A percentile compares a stretch with the other conserved stretches of the same genome.
These are phyloP conservation scores for Mastomys natalensis DNA, from an alignment of 2,113 vertebrate species.

Conservation along the genomic window DNA sequence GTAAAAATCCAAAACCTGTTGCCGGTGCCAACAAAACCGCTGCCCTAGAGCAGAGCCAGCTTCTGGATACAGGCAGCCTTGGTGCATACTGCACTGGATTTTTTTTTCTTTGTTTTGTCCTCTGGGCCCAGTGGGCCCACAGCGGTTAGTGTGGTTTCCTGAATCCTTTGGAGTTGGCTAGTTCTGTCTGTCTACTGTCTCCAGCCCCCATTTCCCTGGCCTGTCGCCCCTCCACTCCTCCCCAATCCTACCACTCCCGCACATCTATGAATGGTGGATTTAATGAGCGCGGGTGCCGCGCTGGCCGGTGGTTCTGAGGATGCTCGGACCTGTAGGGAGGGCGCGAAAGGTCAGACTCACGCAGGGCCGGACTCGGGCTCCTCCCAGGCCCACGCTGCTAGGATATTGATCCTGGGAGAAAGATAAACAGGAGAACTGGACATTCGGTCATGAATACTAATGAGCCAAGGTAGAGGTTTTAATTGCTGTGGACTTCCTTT, in stretches of 20 bases:
- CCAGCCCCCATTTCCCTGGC: not conserved
- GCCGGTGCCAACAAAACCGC: not conserved
- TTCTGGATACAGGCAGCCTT: not conserved
- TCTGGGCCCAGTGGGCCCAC: constrained; percentile 26
- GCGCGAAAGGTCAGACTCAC: constrained; percentile 93
- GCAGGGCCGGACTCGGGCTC: constrained; percentile 90
- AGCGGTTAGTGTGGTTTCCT: constrained; percentile 57
- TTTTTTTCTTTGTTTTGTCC: not conserved
- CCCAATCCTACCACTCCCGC: not conserved
- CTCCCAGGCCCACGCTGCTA: constrained; percentile 91
- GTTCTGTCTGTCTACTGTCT: not conserved
- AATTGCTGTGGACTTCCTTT: constrained; percentile 84
- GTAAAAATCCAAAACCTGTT: not conserved
- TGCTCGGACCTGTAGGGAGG: constrained; percentile 89
- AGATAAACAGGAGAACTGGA: constrained; percentile 88
- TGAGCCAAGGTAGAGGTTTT: constrained; percentile 80
- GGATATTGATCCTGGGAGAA: constrained; percentile 93
- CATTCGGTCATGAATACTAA: constrained; percentile 86
- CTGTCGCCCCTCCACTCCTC: not conserved
- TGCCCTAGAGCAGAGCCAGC: not conserved
- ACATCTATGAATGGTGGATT: constrained; percentile 65
- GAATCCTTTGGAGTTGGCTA: constrained; percentile 25
- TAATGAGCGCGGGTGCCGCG: constrained; percentile 80
- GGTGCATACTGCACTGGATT: not conserved
- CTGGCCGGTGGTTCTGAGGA: constrained; percentile 79